phyloP scores from a whole-genome alignment of 2,113 vertebrate species.

The Platysternon megacephalum region DNA sequence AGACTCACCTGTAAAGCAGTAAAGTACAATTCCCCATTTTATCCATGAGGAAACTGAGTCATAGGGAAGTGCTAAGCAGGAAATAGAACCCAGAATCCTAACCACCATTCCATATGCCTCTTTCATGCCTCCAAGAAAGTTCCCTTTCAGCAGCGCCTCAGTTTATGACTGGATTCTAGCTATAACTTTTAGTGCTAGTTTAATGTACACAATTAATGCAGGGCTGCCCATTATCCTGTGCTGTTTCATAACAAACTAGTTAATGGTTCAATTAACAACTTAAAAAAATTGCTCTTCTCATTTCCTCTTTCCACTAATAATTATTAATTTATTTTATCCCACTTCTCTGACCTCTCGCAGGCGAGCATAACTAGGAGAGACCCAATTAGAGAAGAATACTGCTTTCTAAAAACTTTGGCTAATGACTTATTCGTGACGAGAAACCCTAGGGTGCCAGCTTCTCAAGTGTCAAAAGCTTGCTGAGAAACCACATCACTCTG shows the following conservation, averaged over 20 bases:
- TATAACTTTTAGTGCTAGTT: constrained; percentile 53
- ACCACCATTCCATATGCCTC: not conserved
- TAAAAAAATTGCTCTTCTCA: constrained; percentile 50
- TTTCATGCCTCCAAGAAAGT: not conserved
- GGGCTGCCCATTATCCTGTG: constrained; percentile 13
- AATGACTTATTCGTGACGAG: not conserved
- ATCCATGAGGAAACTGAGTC: not conserved
- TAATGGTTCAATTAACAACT: constrained; percentile 72
- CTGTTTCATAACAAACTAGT: constrained; percentile 62
- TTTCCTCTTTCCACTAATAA: constrained; percentile 61
- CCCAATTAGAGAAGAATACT: constrained; percentile 67
- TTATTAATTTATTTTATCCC: constrained; percentile 63
- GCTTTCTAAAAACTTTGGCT: constrained; percentile 38
- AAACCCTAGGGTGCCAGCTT: constrained; percentile 20
- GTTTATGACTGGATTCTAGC: constrained; percentile 27
- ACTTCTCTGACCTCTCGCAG: constrained; percentile 36
- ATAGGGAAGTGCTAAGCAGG: not conserved
- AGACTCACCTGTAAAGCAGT: not conserved
- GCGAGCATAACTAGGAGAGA: constrained; percentile 50
- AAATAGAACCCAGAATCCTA: not conserved
- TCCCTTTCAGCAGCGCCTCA: constrained; percentile 32
- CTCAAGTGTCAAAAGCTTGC: not conserved
- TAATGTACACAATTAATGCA: constrained; percentile 26
- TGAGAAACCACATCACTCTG: not conserved
- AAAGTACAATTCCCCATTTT: not conserved